Conservation (phyloP, 2,113 vertebrate genomes). For the Heterochromis multidens region DNA sequence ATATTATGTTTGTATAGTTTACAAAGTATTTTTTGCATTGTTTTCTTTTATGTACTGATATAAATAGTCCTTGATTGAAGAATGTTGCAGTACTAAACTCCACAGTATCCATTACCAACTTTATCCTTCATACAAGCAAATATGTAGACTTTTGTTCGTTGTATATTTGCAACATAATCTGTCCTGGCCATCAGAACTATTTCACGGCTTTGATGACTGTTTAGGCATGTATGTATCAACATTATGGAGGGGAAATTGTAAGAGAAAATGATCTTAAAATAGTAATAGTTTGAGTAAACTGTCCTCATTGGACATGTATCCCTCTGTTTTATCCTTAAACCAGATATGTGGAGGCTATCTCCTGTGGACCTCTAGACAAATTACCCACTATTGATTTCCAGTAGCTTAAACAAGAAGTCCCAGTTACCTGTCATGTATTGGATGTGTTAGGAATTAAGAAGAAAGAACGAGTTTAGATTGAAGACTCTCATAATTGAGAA, state of each 20-base stretch:
- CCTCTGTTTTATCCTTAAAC: neutral
- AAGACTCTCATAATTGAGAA: neutral
- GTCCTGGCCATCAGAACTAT: fast-evolving
- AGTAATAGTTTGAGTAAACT: neutral
- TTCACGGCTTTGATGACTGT: fast-evolving
- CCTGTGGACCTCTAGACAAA: constrained; percentile 14
- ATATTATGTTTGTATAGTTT: neutral
- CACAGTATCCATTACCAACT: neutral
- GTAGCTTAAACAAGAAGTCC: constrained; percentile 7
- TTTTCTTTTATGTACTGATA: neutral
- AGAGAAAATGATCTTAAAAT: neutral
- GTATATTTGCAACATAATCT: neutral
- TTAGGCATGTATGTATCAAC: too few species aligned
- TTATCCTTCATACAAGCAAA: neutral
- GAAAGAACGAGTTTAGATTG: neutral
- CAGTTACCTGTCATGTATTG: constrained; percentile 32
- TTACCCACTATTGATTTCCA: constrained; percentile 39
- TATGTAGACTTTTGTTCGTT: neutral
- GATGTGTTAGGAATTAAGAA: neutral
- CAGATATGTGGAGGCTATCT: neutral
- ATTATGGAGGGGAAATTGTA: fast-evolving
- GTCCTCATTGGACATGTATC: neutral
- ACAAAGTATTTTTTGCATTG: neutral
- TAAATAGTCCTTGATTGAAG: neutral
- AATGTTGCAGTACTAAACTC: neutral